Evolutionary conservation across 1,140 invertebrate species (phyloP), one percentile per base, ranked within the genome.

Genomic region (Drosophila teissieri): DNA sequence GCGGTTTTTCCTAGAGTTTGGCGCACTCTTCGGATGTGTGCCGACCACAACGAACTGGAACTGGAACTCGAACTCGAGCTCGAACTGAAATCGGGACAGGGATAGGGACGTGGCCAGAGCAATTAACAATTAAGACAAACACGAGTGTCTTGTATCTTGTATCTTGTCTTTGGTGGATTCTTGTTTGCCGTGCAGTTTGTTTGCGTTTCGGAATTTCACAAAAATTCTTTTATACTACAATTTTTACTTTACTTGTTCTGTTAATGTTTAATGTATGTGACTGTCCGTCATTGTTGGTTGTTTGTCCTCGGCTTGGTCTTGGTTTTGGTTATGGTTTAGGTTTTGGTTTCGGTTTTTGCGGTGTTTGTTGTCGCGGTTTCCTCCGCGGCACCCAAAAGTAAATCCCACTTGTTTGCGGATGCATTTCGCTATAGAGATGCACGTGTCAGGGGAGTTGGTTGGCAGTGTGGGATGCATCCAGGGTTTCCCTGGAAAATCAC

Each of bases 131-230:
- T 70, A 80, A 80, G 52, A 61, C 78, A 77, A 81, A 78, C 61
- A 69, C 51, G 54, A 51, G 44, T 58, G 34, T 56, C 44, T 62
- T 83, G 79, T 75, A 62, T 78, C 49, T 81, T 77, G 81, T 78
- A 51, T 76, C 63, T 76, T 73, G 78, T 81, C 61, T 82, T 56
- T 76, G 69, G 73, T 34, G 52, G 48, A 63, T 39, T 84, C 45
- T 81, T 83, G 63, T 76, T 88, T 76, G 49, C 46, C 56, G 37
- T 68, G 39, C 42, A 58, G 57, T 77, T 7, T 86, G 74, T 85
- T 86, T 86, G 76, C 57, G 54, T 83, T 86, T 89, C 83, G 83
- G 84, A 78, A 88, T 86, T 88, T 88, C 74, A 86, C 67, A 58
- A 76, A 69, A 88, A 88, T 88, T 86, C 79, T 83, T 86, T 86